Conservation (phyloP, 1,140 invertebrate species). For the Ceratina japonica region DNA sequence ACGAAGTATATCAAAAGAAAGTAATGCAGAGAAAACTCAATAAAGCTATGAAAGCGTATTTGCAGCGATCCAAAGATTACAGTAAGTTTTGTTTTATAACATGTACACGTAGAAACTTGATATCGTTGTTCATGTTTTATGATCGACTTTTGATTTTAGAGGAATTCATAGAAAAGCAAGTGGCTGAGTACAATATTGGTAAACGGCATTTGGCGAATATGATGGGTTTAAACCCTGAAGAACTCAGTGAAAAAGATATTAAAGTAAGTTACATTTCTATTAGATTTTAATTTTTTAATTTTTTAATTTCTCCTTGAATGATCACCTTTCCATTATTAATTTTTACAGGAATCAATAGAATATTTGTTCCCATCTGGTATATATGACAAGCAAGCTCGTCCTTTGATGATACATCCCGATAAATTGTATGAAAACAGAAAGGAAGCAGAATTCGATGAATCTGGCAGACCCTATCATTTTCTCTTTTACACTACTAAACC, state of each 20-base stretch:
- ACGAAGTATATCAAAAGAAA: not conserved
- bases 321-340: slow-evolving; percentile 26
- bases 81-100: slow-evolving; percentile 74
- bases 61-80: slow-evolving; percentile 89
- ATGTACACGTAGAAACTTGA: not conserved
- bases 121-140: slow-evolving; percentile 88
- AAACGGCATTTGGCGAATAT: slow-evolving; percentile 98
- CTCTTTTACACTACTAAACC: slow-evolving; percentile 94
- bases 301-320: not conserved
- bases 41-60: slow-evolving; percentile 93
- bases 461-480: slow-evolving; percentile 91
- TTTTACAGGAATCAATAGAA: slow-evolving; percentile 88
- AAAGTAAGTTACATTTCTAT: slow-evolving; percentile 82
- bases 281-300: slow-evolving; percentile 9
- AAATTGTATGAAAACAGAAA: slow-evolving; percentile 91
- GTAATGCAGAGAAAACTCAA: slow-evolving; percentile 81
- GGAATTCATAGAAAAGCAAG: slow-evolving; percentile 91
- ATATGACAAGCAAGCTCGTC: slow-evolving; percentile 89
- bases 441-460: slow-evolving; percentile 94
- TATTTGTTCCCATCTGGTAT: slow-evolving; percentile 96
- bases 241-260: slow-evolving; percentile 92
- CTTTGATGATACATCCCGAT: slow-evolving; percentile 91
- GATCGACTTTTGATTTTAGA: slow-evolving; percentile 78
- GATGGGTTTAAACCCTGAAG: slow-evolving; percentile 95
- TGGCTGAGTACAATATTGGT: slow-evolving; percentile 92